Evolutionary conservation across 2,113 vertebrate genomes (phyloP), one percentile per base, ranked within the genome.

Genomic region (Alaudala cheleensis): DNA sequence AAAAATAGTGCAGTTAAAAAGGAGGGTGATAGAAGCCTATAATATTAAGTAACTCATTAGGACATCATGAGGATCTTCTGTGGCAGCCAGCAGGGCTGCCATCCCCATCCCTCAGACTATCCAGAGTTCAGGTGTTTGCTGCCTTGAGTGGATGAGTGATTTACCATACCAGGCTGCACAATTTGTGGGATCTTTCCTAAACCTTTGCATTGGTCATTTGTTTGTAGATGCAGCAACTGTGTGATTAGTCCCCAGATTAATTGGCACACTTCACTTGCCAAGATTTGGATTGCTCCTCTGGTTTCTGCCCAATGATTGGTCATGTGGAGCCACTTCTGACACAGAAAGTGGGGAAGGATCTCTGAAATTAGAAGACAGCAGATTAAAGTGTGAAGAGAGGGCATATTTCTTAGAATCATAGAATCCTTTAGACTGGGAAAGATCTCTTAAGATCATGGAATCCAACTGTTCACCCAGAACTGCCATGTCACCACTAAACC

Each of bases 381-480:
- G 40, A 71, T 44, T 53, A 28, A 78, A 73, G 23, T 14, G 23
- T 19, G 24, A 66, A 34, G 28, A 64, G 45, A 91, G 19, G 17
- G 47, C 86, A 10, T 18, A 65, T 82, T 88, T 76, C 22, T 54
- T 49, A 56, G 56, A 56, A 42, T 23, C 22, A 23, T 42, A 33
- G 12, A 56, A 62, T 70, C 12, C 12, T 49, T 56, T 42, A 37
- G 34, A 3, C 28, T 44, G 31, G 31, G 77, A 62, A 62, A 69
- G 26, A 44, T 13, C 18, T 24, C 33, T 33, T 33, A 33, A 33
- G 42, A 12, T 42, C 26, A 17, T 37, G 5, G 44, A 42, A 56
- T 49, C 15, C 15, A 31, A 16, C 8, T 0, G 0, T 28, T 76
- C 34, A 90, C 26, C 8, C 6, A 19, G 31, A 7, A 28, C 31